Evolutionary conservation across 2,797 vertebrate genomes (phyloP).

Genomic region (Microctenopoma lineatum): DNA sequence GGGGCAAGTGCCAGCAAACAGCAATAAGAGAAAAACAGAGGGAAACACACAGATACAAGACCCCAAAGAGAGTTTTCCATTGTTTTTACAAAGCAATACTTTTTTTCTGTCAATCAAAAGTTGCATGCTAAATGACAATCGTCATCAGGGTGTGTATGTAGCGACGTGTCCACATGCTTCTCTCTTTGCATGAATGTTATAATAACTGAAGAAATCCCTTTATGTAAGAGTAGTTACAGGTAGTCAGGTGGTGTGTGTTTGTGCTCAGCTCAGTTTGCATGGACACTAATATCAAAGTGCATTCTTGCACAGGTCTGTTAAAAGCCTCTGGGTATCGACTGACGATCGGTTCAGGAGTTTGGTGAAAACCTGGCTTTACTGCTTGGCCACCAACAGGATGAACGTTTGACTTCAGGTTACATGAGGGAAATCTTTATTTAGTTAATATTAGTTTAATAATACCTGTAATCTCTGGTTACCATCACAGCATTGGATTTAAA

Average conservation of each 20-base stretch:
- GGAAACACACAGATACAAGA: conserved; percentile 6
- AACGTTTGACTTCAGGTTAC: neutral
- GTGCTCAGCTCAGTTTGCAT: conserved; percentile 12
- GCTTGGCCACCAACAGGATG: neutral
- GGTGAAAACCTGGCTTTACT: neutral
- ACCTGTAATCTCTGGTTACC: neutral
- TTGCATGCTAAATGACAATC: neutral
- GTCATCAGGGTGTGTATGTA: conserved; percentile 4
- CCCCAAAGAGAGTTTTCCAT: neutral
- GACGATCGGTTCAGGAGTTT: neutral
- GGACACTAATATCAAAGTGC: neutral
- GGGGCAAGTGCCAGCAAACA: conserved; percentile 8
- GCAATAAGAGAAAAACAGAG: conserved; percentile 1
- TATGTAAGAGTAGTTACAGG: conserved; percentile 44
- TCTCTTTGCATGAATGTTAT: conserved; percentile 33
- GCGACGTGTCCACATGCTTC: neutral
- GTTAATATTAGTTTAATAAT: too few species aligned
- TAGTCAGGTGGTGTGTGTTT: conserved; percentile 44
- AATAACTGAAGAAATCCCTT: conserved; percentile 35
- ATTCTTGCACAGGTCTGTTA: neutral
- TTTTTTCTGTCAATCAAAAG: neutral
- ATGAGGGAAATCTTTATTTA: neutral
- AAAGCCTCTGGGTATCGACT: neutral
- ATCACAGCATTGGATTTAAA: conserved; percentile 15
- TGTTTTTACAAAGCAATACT: neutral